Conservation (phyloP, 2,888 invertebrate species). For the Drosophila acutilabella region DNA sequence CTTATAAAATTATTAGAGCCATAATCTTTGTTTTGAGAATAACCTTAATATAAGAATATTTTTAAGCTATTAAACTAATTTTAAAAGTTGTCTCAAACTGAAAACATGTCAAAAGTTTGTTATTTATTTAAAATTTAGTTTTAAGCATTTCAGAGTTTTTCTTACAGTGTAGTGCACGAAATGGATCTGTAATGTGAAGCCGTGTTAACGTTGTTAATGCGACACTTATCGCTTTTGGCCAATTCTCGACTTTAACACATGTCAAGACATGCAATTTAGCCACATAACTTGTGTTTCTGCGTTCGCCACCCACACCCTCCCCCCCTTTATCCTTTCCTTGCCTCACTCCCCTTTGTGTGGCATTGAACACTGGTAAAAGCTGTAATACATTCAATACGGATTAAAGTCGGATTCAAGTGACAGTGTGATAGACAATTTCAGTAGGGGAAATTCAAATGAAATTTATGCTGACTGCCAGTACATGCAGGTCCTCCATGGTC, state of each 20-base stretch:
- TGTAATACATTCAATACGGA: neutral
- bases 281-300: slow-evolving; percentile 3
- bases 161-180: neutral
- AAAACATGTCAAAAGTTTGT: too few species aligned
- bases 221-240: slow-evolving; percentile 37
- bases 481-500: slow-evolving; percentile 1
- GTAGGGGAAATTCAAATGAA: neutral
- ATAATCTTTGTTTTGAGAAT: too few species aligned
- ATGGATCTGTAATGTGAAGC: neutral
- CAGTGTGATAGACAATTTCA: slow-evolving; percentile 6
- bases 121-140: too few species aligned
- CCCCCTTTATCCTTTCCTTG: neutral
- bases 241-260: slow-evolving; percentile 2
- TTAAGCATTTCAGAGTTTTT: neutral
- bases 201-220: slow-evolving; percentile 37
- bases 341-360: neutral
- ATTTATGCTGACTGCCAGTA: neutral
- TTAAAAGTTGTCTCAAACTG: too few species aligned
- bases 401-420: neutral
- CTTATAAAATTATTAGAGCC: too few species aligned
- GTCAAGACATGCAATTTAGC: slow-evolving; percentile 9
- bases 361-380: neutral
- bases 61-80: too few species aligned
- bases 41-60: too few species aligned
- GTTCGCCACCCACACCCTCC: neutral